Base-by-base conservation (phyloP, 2,888 invertebrate species). In the Synergus gifuensis region DNA sequence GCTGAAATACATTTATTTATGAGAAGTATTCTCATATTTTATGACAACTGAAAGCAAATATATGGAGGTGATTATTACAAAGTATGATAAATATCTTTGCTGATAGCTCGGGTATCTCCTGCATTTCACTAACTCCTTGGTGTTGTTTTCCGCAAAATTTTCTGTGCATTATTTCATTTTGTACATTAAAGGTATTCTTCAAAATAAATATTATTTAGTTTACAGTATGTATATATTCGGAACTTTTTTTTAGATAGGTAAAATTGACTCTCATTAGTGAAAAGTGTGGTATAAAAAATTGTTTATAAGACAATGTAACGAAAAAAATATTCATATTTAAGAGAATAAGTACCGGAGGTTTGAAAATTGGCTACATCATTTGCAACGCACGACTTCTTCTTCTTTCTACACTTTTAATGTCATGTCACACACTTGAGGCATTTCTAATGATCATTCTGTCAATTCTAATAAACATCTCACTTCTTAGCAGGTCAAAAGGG, bases 1-100 rank as follows among this genome's bases (percentile, higher is more conserved):
- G 54, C 36, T 54, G 73, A 73, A 73, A 73, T 40, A 73, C 73
- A 54, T 54, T 73, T 73, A 54, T 73, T 73, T 73, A 73, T 73
- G 54, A 73, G 54, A 73, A 73, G 73, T 49, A 73, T 54, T 54
- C 73, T 73, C 54, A 73, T 54, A 73, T 36, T 73, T 73, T 73
- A 73, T 73, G 73, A 73, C 73, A 73, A 73, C 73, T 54, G 54
- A 49, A 73, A 49, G 73, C 36, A 54, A 54, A 73, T 73, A 54
- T 73, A 73, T 54, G 54, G n/a, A 54, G 73, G 54, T 73, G 54
- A 73, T 73, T 73, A 73, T 73, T 73, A 36, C 54, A 54, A 73
- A 73, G 73, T 73, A 73, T 73, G 73, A 73, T 73, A 73, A 73
- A 73, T 73, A 54, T 54, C 54, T 49, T 60, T 36, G 73, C 36